phyloP scores from a whole-genome alignment of 1,140 invertebrate species.

The Megathymus violae region DNA sequence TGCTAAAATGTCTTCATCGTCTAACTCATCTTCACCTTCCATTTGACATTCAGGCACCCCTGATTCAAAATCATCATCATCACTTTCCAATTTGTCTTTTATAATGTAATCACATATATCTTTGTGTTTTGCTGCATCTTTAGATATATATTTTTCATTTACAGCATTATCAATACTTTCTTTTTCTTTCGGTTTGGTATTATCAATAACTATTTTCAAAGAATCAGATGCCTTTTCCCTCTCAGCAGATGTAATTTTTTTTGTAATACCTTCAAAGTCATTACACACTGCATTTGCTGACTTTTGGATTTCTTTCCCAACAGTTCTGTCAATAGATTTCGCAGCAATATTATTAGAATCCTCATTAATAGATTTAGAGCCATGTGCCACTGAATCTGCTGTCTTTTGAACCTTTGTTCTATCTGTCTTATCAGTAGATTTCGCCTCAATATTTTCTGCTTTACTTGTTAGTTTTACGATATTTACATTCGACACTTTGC shows the following conservation, averaged over 20 bases:
- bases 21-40: slow-evolving; percentile 59
- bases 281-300: neutral
- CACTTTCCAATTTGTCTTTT: neutral
- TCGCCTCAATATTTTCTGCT: neutral
- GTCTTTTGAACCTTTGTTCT: neutral
- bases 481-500: slow-evolving; percentile 6
- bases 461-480: neutral
- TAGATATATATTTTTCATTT: slow-evolving; percentile 2
- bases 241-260: neutral
- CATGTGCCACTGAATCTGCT: neutral
- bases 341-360: neutral
- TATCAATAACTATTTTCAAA: neutral
- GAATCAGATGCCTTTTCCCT: neutral
- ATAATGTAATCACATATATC: neutral
- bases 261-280: neutral
- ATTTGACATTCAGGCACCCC: slow-evolving; percentile 34
- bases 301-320: neutral
- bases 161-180: neutral
- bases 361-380: neutral
- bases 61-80: slow-evolving; percentile 25
- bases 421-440: neutral
- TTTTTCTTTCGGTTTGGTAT: neutral
- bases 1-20: slow-evolving; percentile 64
- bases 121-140: slow-evolving; percentile 7
- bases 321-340: neutral